Base-by-base conservation (phyloP, 2,888 invertebrate species). In the Catocala nupta region DNA sequence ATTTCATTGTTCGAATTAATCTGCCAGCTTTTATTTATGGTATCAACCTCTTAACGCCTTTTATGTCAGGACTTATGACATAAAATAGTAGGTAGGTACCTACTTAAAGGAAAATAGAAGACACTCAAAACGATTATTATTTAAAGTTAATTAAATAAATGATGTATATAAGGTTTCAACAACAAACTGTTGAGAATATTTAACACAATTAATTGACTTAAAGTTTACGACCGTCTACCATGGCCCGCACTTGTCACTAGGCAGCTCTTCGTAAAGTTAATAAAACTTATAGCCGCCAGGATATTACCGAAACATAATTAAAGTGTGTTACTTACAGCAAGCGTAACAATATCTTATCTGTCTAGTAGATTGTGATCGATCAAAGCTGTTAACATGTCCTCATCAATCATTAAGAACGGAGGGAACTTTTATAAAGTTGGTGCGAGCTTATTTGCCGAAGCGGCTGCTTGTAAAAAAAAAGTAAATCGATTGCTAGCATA, bases 381-480 rank as follows among this genome's bases (percentile, higher is more conserved):
- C 65, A 70, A 71, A 67, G 64, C 48, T 58, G 58, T 59, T 47
- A 61, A 56, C 63, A 49, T 49, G 44, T 55, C 63, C 44, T 59
- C 58, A 69, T 70, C 63, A 59, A 71, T 66, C 78, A 69, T 59
- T 60, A 63, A 49, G n/a, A 55, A 39, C 36, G 16, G n/a, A n/a
- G 45, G 49, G 34, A 55, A 68, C 43, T 61, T 64, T 44, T 50
- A 55, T 55, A 58, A 70, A 63, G 50, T 62, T 59, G 11, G 4
- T 56, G 61, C 48, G 49, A 63, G 57, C 53, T 59, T 75, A 65
- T 65, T 75, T 74, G 68, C 54, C 33, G 16, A 51, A 59, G n/a
- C 51, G 60, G 56, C 58, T 59, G 63, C 65, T 70, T 59, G 61
- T 77, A 70, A 77, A 75, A 73, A 75, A 53, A 4, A 9, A 6